Evolutionary conservation across 2,888 invertebrate genomes (phyloP).

Genomic region (Cerastis leucographa): DNA sequence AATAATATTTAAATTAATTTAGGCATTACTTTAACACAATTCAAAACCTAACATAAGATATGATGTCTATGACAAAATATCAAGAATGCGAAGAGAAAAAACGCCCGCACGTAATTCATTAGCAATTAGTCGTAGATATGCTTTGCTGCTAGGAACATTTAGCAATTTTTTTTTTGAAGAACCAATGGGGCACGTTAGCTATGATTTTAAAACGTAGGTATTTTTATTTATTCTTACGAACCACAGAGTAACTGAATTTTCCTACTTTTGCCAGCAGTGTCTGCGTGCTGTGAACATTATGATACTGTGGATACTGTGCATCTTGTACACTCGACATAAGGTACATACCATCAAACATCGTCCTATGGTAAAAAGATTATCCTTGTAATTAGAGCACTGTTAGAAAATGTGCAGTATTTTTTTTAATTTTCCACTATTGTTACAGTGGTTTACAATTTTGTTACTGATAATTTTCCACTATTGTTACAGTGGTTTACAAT

Average conservation of each 20-base stretch:
- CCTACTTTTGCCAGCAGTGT: neutral
- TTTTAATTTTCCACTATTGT: too few species aligned
- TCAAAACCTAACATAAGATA: neutral
- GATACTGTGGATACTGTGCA: too few species aligned
- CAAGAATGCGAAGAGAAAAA: neutral
- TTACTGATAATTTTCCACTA: neutral
- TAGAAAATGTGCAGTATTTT: neutral
- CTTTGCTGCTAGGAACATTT: neutral
- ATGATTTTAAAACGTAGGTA: neutral
- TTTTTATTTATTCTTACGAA: neutral
- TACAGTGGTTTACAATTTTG: neutral
- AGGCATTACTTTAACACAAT: too few species aligned
- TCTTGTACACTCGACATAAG: too few species aligned
- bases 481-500: neutral
- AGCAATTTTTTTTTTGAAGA: neutral
- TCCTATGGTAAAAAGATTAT: neutral
- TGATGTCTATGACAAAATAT: too few species aligned
- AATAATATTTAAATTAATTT: neutral
- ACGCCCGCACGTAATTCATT: constrained; percentile 19
- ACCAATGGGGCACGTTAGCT: neutral
- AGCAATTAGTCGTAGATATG: constrained; percentile 24
- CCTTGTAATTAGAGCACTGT: neutral
- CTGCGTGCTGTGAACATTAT: neutral
- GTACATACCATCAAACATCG: neutral
- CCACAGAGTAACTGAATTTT: neutral